A percentile compares a stretch with the other conserved stretches of the same genome.
Evolutionary conservation across 2,113 vertebrate genomes (phyloP).

Genomic region (Lagenorhynchus albirostris): DNA sequence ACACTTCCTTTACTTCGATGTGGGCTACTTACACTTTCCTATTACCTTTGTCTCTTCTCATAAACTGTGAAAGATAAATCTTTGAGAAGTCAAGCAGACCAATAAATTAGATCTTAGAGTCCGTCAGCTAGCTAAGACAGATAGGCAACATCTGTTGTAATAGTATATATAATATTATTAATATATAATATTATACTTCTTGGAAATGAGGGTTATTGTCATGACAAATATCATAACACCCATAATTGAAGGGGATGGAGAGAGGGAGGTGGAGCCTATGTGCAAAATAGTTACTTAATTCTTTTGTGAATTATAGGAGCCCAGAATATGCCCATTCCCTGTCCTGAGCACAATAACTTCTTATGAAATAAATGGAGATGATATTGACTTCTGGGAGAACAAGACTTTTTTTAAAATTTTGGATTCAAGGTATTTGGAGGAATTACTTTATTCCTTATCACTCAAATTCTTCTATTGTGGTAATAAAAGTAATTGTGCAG

Average conservation of each 20-base stretch:
- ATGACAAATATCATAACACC: not conserved
- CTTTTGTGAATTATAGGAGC: not conserved
- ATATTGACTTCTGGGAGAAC: not conserved
- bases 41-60: constrained; percentile 56
- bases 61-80: constrained; percentile 5
- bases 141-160: not conserved
- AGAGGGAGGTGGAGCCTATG: not conserved
- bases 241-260: not conserved
- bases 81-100: constrained; percentile 58
- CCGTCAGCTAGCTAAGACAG: not conserved
- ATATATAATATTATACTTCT: not conserved
- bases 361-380: not conserved
- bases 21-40: constrained; percentile 20
- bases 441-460: not conserved
- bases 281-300: not conserved
- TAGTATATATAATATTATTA: not conserved
- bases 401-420: not conserved
- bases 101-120: not conserved
- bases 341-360: not conserved
- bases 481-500: not conserved
- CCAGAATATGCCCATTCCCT: not conserved
- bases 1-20: constrained; percentile 12
- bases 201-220: not conserved
- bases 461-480: not conserved
- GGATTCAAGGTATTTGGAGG: not conserved